Percentiles rank a stretch among this genome's conserved stretches.
Conservation (phyloP, 2,797 vertebrate species). For the Ptychadena robeensis region DNA sequence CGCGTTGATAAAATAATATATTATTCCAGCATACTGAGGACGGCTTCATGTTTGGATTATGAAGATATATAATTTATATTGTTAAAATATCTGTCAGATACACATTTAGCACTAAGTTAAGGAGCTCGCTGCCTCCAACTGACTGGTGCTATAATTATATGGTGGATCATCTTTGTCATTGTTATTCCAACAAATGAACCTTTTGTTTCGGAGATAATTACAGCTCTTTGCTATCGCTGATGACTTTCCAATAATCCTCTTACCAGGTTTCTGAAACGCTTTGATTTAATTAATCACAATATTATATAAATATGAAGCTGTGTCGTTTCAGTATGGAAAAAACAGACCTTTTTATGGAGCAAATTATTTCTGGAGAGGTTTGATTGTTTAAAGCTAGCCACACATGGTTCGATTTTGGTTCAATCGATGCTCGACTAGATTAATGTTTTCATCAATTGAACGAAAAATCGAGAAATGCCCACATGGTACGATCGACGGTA, state of each 20-base stretch:
- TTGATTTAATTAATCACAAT: conserved; percentile 26
- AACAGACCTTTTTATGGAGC: background rate
- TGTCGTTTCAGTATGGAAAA: background rate
- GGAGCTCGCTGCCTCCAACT: background rate
- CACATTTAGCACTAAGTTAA: conserved; percentile 18
- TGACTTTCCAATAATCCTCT: background rate
- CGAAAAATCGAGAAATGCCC: no score
- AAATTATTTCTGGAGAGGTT: background rate
- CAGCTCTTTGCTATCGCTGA: background rate
- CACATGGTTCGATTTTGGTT: no score
- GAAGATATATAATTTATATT: conserved; percentile 44
- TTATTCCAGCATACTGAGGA: conserved; percentile 3
- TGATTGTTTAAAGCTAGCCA: background rate
- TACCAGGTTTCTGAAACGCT: background rate
- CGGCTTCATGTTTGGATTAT: conserved; percentile 34
- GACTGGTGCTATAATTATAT: conserved; percentile 16
- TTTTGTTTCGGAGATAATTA: conserved; percentile 40
- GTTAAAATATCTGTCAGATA: conserved; percentile 42
- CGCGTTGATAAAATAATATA: conserved; percentile 8
- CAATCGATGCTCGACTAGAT: no score
- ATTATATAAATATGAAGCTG: background rate
- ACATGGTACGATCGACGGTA: no score
- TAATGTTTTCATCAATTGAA: no score
- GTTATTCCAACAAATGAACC: conserved; percentile 28
- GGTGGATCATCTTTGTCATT: conserved; percentile 8